phyloP scores from a whole-genome alignment of 1,140 invertebrate genomes.

The Solenopsis invicta region DNA sequence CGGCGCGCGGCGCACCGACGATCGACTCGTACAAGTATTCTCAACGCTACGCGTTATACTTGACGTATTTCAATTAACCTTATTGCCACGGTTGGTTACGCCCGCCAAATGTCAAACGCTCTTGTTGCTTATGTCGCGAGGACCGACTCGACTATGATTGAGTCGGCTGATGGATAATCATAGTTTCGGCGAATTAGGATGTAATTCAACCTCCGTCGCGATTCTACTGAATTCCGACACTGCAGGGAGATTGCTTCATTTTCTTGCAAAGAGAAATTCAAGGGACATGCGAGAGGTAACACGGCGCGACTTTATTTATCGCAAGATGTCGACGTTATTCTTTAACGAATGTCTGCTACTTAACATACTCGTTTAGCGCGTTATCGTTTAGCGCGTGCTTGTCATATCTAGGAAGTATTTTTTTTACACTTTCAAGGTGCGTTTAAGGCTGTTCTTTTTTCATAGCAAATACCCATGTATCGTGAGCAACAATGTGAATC shows the following conservation, averaged over 20 bases:
- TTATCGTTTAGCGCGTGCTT: background rate
- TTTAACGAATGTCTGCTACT: background rate
- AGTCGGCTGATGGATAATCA: conserved; percentile 60
- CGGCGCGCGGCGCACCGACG: conserved; percentile 14
- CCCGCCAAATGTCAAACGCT: conserved; percentile 81
- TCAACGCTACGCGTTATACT: conserved; percentile 76
- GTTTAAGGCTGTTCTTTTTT: too few relatives aligned
- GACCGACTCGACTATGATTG: conserved; percentile 44
- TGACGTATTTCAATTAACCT: conserved; percentile 85
- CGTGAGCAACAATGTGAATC: background rate
- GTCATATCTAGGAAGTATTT: background rate
- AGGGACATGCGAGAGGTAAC: background rate
- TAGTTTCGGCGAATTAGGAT: conserved; percentile 37
- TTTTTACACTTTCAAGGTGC: background rate
- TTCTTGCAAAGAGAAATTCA: conserved; percentile 32
- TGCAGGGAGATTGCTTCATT: background rate
- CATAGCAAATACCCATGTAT: background rate
- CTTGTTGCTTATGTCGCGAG: conserved; percentile 69
- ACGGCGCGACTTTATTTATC: background rate
- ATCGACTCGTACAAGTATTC: conserved; percentile 72
- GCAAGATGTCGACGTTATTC: background rate
- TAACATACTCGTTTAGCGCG: too few relatives aligned
- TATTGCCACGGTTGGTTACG: conserved; percentile 80
- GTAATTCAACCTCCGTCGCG: conserved; percentile 19
- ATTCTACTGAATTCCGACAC: background rate